These are phyloP conservation scores for Heliconius melpomene DNA, from an alignment of 1,140 invertebrate genomes.

Conservation along the genomic window DNA sequence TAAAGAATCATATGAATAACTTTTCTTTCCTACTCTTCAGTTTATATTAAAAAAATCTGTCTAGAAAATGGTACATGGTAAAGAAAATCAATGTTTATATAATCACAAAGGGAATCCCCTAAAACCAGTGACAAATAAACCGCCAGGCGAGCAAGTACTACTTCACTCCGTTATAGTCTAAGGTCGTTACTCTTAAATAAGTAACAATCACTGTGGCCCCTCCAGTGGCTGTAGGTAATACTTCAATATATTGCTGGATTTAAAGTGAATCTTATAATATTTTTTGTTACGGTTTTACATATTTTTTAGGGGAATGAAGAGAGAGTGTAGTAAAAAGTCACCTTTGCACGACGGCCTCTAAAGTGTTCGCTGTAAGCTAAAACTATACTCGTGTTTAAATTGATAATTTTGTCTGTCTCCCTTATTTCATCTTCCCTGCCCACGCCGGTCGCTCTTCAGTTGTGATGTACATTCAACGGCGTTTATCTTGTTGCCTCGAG, in stretches of 20 bases:
- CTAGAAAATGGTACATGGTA: neutral
- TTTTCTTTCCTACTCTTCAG: neutral
- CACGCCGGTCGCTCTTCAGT: too few relatives aligned
- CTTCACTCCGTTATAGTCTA: neutral
- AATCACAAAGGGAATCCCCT: slow-evolving; percentile 4
- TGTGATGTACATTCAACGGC: too few relatives aligned
- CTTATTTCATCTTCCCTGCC: too few relatives aligned
- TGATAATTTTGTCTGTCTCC: too few relatives aligned
- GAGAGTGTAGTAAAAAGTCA: too few relatives aligned
- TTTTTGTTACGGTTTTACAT: neutral
- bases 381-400: too few relatives aligned
- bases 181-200: neutral
- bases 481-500: too few relatives aligned
- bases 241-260: neutral
- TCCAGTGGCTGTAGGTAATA: neutral
- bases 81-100: neutral
- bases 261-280: neutral
- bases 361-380: too few relatives aligned
- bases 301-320: neutral
- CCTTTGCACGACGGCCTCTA: too few relatives aligned
- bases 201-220: neutral
- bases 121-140: slow-evolving; percentile 7
- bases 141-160: neutral
- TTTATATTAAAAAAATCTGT: too few relatives aligned
- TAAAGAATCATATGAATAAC: neutral